Evolutionary conservation across 2,888 invertebrate genomes (phyloP).

Genomic region (Sinopyrophorus schimmeli): DNA sequence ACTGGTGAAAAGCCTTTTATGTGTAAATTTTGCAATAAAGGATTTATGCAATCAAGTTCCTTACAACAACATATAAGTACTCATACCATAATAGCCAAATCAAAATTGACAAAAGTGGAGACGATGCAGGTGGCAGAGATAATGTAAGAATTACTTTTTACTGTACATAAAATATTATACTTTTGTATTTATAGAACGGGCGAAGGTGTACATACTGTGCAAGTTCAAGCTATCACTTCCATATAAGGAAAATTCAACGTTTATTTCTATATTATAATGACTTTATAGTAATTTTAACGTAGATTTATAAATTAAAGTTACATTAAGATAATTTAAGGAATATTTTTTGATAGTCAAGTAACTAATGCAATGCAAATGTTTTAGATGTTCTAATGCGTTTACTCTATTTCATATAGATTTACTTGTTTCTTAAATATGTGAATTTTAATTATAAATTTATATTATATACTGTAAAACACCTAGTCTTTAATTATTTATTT

Average conservation of each 20-base stretch:
- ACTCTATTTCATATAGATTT: no score
- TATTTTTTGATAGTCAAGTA: no score
- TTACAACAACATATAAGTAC: constrained; percentile 46
- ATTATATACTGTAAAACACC: no score
- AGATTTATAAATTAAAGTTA: no score
- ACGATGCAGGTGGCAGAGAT: constrained; percentile 51
- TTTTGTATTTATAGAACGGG: constrained; percentile 43
- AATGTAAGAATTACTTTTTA: constrained; percentile 45
- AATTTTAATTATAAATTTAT: no score
- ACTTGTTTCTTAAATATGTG: no score
- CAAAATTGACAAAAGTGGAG: constrained; percentile 44
- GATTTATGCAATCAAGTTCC: constrained; percentile 44
- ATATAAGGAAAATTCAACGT: constrained; percentile 18
- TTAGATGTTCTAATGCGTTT: no score
- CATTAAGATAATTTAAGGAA: no score
- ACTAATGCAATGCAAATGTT: no score
- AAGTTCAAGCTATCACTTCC: constrained; percentile 41
- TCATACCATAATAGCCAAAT: constrained; percentile 35
- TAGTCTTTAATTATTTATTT: no score
- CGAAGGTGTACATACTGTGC: constrained; percentile 46
- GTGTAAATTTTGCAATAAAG: constrained; percentile 51
- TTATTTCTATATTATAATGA: no score
- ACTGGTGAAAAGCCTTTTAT: constrained; percentile 46
- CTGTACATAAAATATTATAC: not conserved
- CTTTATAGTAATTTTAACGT: no score